These are phyloP conservation scores for Rallus crepitans DNA, from an alignment of 2,797 vertebrate species.

Conservation along the genomic window DNA sequence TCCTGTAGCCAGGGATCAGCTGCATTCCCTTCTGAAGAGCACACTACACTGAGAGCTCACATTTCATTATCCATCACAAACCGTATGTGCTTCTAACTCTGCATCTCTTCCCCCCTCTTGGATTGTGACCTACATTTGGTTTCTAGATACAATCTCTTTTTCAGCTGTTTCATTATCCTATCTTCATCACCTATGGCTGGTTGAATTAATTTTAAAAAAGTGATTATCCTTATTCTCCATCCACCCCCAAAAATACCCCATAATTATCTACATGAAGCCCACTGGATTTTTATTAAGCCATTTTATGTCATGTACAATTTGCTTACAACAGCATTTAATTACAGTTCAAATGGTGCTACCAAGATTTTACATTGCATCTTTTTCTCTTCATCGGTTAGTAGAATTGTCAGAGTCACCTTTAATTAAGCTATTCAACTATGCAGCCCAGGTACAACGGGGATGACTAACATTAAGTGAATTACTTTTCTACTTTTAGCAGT, in stretches of 20 bases:
- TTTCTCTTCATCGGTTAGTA: not conserved
- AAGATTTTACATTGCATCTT: not conserved
- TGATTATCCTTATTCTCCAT: not conserved
- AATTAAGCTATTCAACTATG: not conserved
- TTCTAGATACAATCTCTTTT: not conserved
- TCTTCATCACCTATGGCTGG: not conserved
- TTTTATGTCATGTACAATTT: not conserved
- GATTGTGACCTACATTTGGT: not conserved
- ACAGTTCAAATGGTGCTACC: not conserved
- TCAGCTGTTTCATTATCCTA: not conserved
- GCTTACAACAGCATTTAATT: not conserved
- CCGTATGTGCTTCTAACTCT: not conserved
- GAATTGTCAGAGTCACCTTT: not conserved
- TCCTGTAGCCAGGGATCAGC: not conserved
- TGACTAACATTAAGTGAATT: not conserved
- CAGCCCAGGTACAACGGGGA: not conserved
- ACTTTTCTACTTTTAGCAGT: not conserved
- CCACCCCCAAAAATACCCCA: not conserved
- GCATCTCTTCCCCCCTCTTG: not conserved
- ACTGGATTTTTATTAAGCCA: not conserved
- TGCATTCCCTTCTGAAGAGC: rapidly evolving
- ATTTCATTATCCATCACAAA: not conserved
- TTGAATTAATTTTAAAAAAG: not conserved
- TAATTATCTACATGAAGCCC: not conserved
- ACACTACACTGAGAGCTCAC: not conserved